Evolutionary conservation across 2,797 vertebrate genomes (phyloP).

Genomic region (Amblyraja radiata): DNA sequence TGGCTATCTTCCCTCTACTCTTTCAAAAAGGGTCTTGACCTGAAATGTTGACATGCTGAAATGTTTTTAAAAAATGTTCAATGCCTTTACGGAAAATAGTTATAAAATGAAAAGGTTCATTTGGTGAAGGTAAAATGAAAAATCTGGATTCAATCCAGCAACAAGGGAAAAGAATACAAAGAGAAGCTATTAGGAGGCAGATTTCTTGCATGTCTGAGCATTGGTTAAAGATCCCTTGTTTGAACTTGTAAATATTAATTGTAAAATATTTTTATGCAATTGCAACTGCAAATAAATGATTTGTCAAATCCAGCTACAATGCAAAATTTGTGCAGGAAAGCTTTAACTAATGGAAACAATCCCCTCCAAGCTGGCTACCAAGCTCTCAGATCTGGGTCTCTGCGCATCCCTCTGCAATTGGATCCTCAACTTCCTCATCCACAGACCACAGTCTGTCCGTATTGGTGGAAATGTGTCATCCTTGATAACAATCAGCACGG

Average conservation of each 20-base stretch:
- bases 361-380: too few relatives aligned
- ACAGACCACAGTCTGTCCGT: too few relatives aligned
- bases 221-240: neutral
- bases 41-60: too few relatives aligned
- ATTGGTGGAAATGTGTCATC: too few relatives aligned
- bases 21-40: too few relatives aligned
- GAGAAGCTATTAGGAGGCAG: neutral
- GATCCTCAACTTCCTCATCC: too few relatives aligned
- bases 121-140: neutral
- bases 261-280: neutral
- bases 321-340: neutral
- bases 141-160: neutral
- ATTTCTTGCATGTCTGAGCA: neutral
- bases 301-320: neutral
- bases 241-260: neutral
- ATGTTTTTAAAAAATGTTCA: too few relatives aligned
- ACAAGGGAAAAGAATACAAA: neutral
- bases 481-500: too few relatives aligned
- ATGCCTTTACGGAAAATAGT: conserved; percentile 41
- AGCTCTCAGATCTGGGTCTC: too few relatives aligned
- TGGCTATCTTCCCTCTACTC: too few relatives aligned
- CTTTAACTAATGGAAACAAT: neutral
- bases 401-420: too few relatives aligned
- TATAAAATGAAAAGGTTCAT: neutral
- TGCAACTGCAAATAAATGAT: neutral